These are phyloP conservation scores for Montipora sp. DNA, from an alignment of 64 coral and sea anemone genomes.

Conservation along the genomic window DNA sequence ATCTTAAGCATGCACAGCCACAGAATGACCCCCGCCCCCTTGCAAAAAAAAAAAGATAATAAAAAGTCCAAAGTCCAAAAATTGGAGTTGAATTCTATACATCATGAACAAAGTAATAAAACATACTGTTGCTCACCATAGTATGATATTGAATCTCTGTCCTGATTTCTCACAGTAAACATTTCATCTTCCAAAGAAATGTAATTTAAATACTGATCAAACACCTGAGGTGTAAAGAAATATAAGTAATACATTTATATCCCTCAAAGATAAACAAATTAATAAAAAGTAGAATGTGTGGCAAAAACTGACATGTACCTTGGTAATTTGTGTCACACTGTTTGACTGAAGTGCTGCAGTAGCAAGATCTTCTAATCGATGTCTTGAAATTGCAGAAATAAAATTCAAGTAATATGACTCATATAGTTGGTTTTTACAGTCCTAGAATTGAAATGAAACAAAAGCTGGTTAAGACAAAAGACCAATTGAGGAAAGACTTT, in stretches of 20 bases:
- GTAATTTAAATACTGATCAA: slow-evolving; percentile 99
- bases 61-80: too few species aligned
- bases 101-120: background rate
- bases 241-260: background rate
- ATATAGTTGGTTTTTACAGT: slow-evolving; percentile 92
- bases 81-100: too few species aligned
- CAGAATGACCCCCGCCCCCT: too few species aligned
- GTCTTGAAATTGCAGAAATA: slow-evolving; percentile 97
- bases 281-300: too few species aligned
- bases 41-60: too few species aligned
- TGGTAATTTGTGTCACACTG: slow-evolving; percentile 94
- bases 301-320: slow-evolving; percentile 37
- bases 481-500: too few species aligned
- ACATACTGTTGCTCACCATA: slow-evolving; percentile 67
- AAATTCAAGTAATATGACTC: slow-evolving; percentile 99
- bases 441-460: slow-evolving; percentile 50
- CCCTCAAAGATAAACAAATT: background rate
- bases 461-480: too few species aligned
- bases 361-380: slow-evolving; percentile 91
- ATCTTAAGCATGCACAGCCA: too few species aligned
- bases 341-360: slow-evolving; percentile 89
- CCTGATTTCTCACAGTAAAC: slow-evolving; percentile 98
- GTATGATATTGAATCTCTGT: slow-evolving; percentile 97
- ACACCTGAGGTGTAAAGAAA: slow-evolving; percentile 67
- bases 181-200: slow-evolving; percentile 99